A percentile compares a stretch with the other conserved stretches of the same genome.
These are phyloP conservation scores for Apis dorsata DNA, from an alignment of 1,140 invertebrate species.

Conservation along the genomic window DNA sequence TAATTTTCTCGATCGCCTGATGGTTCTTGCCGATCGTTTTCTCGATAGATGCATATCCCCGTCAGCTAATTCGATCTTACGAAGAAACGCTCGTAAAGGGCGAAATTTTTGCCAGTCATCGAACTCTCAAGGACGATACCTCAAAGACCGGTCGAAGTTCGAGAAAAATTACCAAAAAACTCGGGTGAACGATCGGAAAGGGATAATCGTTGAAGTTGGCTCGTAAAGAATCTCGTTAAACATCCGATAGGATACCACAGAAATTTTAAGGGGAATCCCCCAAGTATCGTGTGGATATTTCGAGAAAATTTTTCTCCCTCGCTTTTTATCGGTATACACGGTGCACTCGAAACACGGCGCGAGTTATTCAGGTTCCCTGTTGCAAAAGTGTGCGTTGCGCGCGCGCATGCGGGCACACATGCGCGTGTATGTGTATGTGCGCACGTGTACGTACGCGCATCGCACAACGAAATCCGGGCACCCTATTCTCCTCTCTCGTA, in stretches of 20 bases:
- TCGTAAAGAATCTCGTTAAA: slow-evolving; percentile 3
- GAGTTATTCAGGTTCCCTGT: slow-evolving; percentile 1
- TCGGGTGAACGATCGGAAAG: not conserved
- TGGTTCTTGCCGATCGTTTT: slow-evolving; percentile 31
- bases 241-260: not conserved
- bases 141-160: not conserved
- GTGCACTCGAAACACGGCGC: not conserved
- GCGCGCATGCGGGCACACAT: not conserved
- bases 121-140: not conserved
- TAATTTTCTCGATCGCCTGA: slow-evolving; percentile 35
- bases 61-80: slow-evolving; percentile 14
- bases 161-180: not conserved
- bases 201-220: not conserved
- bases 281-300: not conserved
- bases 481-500: slow-evolving; percentile 52
- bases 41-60: not conserved
- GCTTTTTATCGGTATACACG: not conserved
- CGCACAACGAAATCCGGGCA: slow-evolving; percentile 50
- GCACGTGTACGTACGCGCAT: slow-evolving; percentile 1
- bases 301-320: not conserved
- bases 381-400: too few relatives aligned
- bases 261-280: not conserved
- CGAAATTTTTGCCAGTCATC: slow-evolving; percentile 4
- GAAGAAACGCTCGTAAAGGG: slow-evolving; percentile 19
- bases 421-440: too few relatives aligned